Conservation (phyloP, 1,140 invertebrate genomes). For the Andricus grossulariae region DNA sequence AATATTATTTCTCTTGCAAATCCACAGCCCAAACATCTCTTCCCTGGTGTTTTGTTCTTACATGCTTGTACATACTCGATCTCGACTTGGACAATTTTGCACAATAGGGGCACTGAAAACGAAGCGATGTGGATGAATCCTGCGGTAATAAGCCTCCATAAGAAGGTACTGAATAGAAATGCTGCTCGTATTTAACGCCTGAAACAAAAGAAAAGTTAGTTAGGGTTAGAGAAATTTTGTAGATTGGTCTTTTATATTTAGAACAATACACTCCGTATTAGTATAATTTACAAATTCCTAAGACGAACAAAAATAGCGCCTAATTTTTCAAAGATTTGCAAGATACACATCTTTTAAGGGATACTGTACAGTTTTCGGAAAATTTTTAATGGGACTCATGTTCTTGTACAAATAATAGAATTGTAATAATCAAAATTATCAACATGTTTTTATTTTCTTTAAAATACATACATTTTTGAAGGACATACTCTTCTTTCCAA, state of each 20-base stretch:
- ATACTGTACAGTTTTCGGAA: too few species aligned
- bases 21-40: constrained; percentile 22
- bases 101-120: constrained; percentile 8
- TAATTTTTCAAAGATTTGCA: neutral
- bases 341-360: too few species aligned
- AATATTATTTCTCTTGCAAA: neutral
- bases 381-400: too few species aligned
- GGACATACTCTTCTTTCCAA: too few species aligned
- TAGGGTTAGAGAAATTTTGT: neutral
- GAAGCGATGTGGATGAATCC: neutral
- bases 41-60: neutral
- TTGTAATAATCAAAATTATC: too few species aligned
- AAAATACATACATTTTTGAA: too few species aligned
- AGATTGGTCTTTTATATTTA: neutral
- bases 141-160: neutral
- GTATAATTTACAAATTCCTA: too few species aligned
- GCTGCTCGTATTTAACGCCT: neutral
- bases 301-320: neutral
- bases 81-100: neutral
- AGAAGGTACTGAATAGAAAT: neutral
- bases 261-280: neutral
- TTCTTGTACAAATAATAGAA: too few species aligned
- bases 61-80: constrained; percentile 4
- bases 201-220: neutral
- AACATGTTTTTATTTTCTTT: too few species aligned